phyloP scores from a whole-genome alignment of 2,113 vertebrate genomes.

The Cryptomyrus ogoouensis region DNA sequence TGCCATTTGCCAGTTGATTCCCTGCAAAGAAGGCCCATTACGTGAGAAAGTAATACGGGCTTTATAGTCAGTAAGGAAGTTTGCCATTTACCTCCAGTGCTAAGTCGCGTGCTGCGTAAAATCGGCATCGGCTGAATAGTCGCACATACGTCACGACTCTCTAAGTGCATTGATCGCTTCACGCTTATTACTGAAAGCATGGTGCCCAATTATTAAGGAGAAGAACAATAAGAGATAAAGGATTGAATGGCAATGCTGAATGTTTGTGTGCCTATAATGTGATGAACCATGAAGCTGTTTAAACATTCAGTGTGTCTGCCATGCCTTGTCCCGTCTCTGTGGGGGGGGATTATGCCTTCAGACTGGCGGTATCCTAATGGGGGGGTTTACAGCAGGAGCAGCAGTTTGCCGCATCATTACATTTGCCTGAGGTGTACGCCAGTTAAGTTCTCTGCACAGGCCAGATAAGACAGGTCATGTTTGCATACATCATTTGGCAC shows the following conservation, averaged over 20 bases:
- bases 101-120: background rate
- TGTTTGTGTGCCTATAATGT: conserved; percentile 44
- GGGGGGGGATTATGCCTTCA: conserved; percentile 48
- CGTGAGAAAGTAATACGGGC: background rate
- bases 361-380: conserved; percentile 57
- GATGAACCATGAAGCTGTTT: conserved; percentile 40
- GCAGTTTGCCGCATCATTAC: conserved; percentile 47
- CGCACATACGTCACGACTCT: background rate
- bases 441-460: conserved; percentile 50
- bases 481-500: conserved; percentile 26
- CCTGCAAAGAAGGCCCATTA: background rate
- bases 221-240: conserved; percentile 29
- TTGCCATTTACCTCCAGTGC: background rate
- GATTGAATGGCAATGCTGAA: conserved; percentile 33
- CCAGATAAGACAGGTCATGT: conserved; percentile 54
- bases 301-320: conserved; percentile 41
- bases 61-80: background rate
- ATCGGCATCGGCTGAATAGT: background rate
- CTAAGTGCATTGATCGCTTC: background rate
- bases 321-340: conserved; percentile 32
- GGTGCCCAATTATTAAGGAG: background rate
- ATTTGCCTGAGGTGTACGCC: conserved; percentile 46
- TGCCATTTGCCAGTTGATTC: background rate
- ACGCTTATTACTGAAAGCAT: background rate
- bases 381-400: conserved; percentile 46